These are phyloP conservation scores for Drepana falcataria DNA, from an alignment of 2,888 invertebrate genomes.

Conservation along the genomic window DNA sequence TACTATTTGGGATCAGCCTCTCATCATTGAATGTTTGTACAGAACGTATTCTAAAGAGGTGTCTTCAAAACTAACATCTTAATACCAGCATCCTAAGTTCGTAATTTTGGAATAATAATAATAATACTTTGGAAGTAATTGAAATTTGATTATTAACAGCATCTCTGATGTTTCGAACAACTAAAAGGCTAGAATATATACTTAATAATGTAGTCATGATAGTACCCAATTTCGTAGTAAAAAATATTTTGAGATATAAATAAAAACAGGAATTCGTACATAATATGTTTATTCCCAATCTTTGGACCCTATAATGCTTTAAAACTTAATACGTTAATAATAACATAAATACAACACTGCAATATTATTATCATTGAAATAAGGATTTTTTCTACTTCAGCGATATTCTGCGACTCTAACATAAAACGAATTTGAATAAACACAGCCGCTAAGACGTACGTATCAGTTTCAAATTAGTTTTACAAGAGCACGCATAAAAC, in stretches of 20 bases:
- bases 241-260: constrained; percentile 39
- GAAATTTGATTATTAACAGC: too few species aligned
- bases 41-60: too few species aligned
- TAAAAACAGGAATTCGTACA: constrained; percentile 73
- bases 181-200: too few species aligned
- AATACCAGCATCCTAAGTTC: too few species aligned
- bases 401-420: constrained; percentile 31
- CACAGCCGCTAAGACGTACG: constrained; percentile 14
- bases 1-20: too few species aligned
- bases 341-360: constrained; percentile 77
- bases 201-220: too few species aligned
- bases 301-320: constrained; percentile 86
- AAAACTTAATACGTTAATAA: constrained; percentile 71
- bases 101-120: too few species aligned
- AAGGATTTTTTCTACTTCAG: constrained; percentile 44
- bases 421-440: constrained; percentile 41
- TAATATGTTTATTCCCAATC: constrained; percentile 83
- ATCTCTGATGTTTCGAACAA: too few species aligned
- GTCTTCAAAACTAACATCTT: too few species aligned
- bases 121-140: too few species aligned
- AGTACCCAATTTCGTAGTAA: too few species aligned
- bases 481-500: constrained; percentile 50
- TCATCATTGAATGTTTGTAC: too few species aligned
- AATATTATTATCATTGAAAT: constrained; percentile 50
- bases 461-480: constrained; percentile 35